Conservation (phyloP, 2,113 vertebrate genomes). For the Sphyrna mokarran region DNA sequence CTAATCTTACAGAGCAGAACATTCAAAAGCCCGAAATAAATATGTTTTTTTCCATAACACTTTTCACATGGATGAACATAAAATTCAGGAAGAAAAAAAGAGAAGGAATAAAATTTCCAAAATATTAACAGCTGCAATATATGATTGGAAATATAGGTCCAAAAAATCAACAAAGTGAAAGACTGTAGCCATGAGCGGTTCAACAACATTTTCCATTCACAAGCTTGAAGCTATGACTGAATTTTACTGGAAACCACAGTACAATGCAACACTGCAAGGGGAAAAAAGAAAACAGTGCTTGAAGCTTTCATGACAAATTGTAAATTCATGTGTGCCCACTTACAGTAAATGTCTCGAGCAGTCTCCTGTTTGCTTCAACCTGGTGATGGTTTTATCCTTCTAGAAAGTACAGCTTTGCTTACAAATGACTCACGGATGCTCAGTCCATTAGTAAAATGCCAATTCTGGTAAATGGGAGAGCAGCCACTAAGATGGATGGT, state of each 20-base stretch:
- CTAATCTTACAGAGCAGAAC: not conserved
- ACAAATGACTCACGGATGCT: not conserved
- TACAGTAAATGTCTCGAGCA: conserved; percentile 29
- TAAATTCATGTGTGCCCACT: conserved; percentile 19
- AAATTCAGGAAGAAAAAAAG: not conserved
- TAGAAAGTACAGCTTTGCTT: not conserved
- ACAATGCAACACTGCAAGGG: not conserved
- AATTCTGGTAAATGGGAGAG: not conserved
- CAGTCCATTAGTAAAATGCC: not conserved
- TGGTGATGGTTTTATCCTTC: not conserved
- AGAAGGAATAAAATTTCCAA: not conserved
- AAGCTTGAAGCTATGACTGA: not conserved
- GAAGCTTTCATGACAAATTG: not conserved
- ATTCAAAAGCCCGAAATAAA: not conserved
- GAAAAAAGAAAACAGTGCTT: not conserved
- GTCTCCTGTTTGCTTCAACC: not conserved
- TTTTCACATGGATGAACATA: not conserved
- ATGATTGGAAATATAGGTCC: not conserved
- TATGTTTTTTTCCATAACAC: not conserved
- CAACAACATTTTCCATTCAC: conserved; percentile 21
- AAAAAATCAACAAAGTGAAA: not conserved
- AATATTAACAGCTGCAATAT: not conserved
- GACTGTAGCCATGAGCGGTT: not conserved
- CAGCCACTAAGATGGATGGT: conserved; percentile 11
- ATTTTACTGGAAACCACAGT: not conserved